Evolutionary conservation across 2,888 invertebrate species (phyloP), one percentile per base, ranked within the genome.

Genomic region (Arrhopalites spinosus): DNA sequence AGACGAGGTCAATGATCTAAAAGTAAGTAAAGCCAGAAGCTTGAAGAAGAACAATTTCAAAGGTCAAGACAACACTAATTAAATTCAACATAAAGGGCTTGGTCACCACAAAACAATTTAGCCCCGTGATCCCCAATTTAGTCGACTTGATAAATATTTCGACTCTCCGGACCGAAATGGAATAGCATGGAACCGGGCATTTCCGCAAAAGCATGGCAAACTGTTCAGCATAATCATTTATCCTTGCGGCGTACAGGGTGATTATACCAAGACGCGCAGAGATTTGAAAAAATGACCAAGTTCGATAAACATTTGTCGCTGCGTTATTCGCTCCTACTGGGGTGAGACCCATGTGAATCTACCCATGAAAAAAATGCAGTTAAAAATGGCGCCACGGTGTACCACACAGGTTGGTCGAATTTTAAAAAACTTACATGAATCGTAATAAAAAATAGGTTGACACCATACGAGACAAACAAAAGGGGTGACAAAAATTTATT

Each of bases 31-130:
- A 73, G 27, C 77, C 77, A 50, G 78, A 68, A 1, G 80, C 77
- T 69, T 81, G 81, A 11, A 81, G 68, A 2, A 81, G 75, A 0
- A 81, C 81, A 36, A 81, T 81, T 73, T 79, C 81, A 53, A 81
- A 77, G 3, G 81, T 81, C 36, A 79, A 76, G 25, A 81, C 75
- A 7, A 78, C 78, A 50, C 77, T 79, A 66, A 78, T 69, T 3
- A 81, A 61, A 11, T 73, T 75, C n/a, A 81, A 47, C 29, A 81
- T 77, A 45, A 81, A 81, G 1, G 81, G 79, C 20, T 79, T 78
- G 0, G 79, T 79, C 17, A 81, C 78, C 3, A 36, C 36, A 11
- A 36, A 36, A 45, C 79, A 81, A 29, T 75, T 78, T 13, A 78
- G 47, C 20, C 79, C 79, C 23, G 69, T 69, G 29, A 81, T 56